These are phyloP conservation scores for Perizoma flavofasciatum DNA, from an alignment of 2,888 invertebrate genomes.

Conservation along the genomic window DNA sequence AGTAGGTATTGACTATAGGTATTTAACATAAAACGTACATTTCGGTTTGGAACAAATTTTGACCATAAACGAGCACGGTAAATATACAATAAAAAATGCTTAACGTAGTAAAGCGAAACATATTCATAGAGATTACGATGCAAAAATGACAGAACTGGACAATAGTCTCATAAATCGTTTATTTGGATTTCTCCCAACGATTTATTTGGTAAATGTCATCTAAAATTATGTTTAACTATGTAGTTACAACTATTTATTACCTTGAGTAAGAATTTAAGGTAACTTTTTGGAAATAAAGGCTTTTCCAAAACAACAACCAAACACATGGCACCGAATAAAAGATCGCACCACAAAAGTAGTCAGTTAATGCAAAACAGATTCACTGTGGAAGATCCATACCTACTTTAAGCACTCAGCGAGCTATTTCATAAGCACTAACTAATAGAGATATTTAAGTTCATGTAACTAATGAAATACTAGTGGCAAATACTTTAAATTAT, in stretches of 20 bases:
- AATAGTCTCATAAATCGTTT: slow-evolving; percentile 30
- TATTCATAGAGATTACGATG: slow-evolving; percentile 27
- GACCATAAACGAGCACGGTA: slow-evolving; percentile 4
- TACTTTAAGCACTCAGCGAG: slow-evolving; percentile 39
- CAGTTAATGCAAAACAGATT: slow-evolving; percentile 52
- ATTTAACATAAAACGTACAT: slow-evolving; percentile 14
- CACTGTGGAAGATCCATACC: slow-evolving; percentile 42
- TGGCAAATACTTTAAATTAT: slow-evolving; percentile 34
- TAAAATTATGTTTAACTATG: slow-evolving; percentile 40
- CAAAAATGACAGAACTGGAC: slow-evolving; percentile 24
- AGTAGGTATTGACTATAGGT: slow-evolving; percentile 14
- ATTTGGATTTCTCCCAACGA: slow-evolving; percentile 26
- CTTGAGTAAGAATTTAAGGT: slow-evolving; percentile 59
- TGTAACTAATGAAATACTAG: slow-evolving; percentile 40
- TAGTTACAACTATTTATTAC: slow-evolving; percentile 42
- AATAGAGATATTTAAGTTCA: slow-evolving; percentile 36
- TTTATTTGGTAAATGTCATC: slow-evolving; percentile 37
- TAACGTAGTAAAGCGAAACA: slow-evolving; percentile 22
- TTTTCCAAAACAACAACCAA: slow-evolving; percentile 76
- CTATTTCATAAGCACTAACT: slow-evolving; percentile 38
- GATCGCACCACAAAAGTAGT: slow-evolving; percentile 66
- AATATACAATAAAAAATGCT: background rate
- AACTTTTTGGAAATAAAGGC: slow-evolving; percentile 68
- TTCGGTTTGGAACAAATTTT: slow-evolving; percentile 15
- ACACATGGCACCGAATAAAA: slow-evolving; percentile 76